Evolutionary conservation across 2,888 invertebrate genomes (phyloP).

Genomic region (Synanthedon vespiformis): DNA sequence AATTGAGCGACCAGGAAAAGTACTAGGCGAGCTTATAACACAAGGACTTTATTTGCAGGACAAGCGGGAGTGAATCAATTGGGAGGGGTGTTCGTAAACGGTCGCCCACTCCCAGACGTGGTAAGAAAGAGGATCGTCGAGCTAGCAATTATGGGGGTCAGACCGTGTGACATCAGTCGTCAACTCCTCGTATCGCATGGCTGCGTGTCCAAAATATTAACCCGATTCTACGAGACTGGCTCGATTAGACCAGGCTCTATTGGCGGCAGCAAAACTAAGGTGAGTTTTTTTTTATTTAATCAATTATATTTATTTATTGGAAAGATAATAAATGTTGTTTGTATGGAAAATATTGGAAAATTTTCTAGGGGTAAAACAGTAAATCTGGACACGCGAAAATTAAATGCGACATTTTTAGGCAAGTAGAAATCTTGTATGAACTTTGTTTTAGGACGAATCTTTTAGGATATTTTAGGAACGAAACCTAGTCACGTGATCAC

Average conservation of each 20-base stretch:
- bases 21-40: too few species aligned
- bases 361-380: too few species aligned
- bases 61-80: conserved; percentile 98
- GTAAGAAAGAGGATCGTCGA: conserved; percentile 94
- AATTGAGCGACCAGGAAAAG: too few species aligned
- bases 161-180: conserved; percentile 96
- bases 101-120: conserved; percentile 95
- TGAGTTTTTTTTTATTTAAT: conserved; percentile 40
- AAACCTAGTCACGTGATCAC: too few species aligned
- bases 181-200: conserved; percentile 96
- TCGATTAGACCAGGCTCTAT: conserved; percentile 95
- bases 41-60: conserved; percentile 66
- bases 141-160: conserved; percentile 91
- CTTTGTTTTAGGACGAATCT: too few species aligned
- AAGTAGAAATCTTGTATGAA: too few species aligned
- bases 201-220: conserved; percentile 96
- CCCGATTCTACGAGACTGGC: conserved; percentile 96
- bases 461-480: too few species aligned
- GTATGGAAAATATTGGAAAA: too few species aligned
- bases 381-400: too few species aligned
- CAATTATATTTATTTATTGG: too few species aligned
- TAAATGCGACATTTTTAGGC: too few species aligned
- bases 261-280: conserved; percentile 95
- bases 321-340: too few species aligned
- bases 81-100: conserved; percentile 97